Conservation (phyloP, 2,797 vertebrate species). For the Rhinella marina region DNA sequence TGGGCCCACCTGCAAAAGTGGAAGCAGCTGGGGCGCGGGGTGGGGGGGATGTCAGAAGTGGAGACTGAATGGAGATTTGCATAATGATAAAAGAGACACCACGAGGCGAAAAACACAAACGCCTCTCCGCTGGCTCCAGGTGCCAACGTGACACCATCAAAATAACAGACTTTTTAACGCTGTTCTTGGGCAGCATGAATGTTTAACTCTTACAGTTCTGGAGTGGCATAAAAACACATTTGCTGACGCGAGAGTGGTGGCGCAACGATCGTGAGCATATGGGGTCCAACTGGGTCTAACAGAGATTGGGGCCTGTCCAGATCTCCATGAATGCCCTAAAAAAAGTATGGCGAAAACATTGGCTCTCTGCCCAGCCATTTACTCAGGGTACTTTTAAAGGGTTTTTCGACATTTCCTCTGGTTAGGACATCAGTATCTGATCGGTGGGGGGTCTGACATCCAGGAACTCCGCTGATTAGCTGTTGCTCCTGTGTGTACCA, state of each 20-base stretch:
- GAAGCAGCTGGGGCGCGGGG: slow-evolving; percentile 8
- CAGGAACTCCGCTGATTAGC: too few species aligned
- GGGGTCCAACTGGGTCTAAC: too few species aligned
- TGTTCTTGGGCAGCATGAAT: neutral
- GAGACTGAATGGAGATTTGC: slow-evolving; percentile 2
- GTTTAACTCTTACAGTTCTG: too few species aligned
- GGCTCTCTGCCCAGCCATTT: too few species aligned
- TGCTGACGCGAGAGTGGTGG: neutral
- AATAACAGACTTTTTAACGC: neutral
- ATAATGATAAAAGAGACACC: slow-evolving; percentile 16
- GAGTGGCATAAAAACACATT: neutral
- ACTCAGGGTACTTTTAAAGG: too few species aligned
- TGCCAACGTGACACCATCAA: slow-evolving; percentile 22
- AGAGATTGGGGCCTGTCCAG: too few species aligned
- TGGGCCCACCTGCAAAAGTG: slow-evolving; percentile 16
- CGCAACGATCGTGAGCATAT: neutral
- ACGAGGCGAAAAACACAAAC: neutral
- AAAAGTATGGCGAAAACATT: too few species aligned
- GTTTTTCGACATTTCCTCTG: too few species aligned
- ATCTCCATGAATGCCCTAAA: too few species aligned
- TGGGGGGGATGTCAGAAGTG: neutral
- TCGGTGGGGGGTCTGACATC: too few species aligned
- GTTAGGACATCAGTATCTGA: too few species aligned
- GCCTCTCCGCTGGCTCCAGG: neutral
- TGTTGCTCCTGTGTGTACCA: too few species aligned